phyloP scores from a whole-genome alignment of 2,113 vertebrate genomes.

The Corvus cornix region DNA sequence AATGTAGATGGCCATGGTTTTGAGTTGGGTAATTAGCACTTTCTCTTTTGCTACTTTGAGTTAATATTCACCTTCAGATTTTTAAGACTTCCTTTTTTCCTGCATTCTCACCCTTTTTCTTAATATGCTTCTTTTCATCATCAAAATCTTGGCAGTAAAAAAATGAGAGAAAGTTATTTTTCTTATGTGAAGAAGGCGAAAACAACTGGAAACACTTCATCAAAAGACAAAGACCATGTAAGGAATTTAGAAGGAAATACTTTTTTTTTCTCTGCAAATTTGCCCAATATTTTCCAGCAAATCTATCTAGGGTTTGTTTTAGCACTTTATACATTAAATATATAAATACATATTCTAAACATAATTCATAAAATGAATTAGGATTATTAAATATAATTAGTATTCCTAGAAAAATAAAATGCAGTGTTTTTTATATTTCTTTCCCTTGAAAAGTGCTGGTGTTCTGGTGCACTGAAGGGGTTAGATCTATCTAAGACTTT shows the following conservation, averaged over 20 bases:
- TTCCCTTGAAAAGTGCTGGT: neutral
- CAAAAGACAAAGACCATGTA: neutral
- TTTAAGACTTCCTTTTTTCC: neutral
- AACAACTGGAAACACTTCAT: neutral
- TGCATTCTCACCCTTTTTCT: neutral
- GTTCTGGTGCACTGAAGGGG: neutral
- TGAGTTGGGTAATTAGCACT: neutral
- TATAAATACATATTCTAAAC: neutral
- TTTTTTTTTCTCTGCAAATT: neutral
- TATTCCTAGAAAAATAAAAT: neutral
- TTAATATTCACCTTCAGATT: neutral
- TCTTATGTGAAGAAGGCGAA: neutral
- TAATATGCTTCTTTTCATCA: neutral
- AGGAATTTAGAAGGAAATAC: neutral
- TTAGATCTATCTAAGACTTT: neutral
- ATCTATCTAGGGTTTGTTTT: neutral
- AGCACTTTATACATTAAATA: neutral
- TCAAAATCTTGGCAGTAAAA: neutral
- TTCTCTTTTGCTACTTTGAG: neutral
- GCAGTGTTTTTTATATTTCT: neutral
- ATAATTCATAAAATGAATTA: neutral
- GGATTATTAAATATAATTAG: neutral
- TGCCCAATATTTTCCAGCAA: neutral
- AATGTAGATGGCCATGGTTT: neutral
- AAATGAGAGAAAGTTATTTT: neutral